Evolutionary conservation across 92 coral and sea anemone genomes (phyloP).

Genomic region (Metridium senile): DNA sequence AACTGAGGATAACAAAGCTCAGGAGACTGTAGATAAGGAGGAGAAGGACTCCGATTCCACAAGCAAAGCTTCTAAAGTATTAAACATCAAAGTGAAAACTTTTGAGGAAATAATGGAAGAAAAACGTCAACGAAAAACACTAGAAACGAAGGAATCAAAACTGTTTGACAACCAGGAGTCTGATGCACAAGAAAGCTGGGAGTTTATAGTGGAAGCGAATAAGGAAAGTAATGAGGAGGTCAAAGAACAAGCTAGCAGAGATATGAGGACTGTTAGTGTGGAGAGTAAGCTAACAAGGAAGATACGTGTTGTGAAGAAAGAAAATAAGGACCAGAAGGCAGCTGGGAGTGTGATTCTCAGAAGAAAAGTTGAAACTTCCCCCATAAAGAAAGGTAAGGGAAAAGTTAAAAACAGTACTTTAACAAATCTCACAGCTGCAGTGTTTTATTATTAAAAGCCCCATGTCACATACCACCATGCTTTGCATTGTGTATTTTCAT

Average conservation of each 20-base stretch:
- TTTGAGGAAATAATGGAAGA: conserved; percentile 79
- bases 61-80: neutral
- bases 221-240: neutral
- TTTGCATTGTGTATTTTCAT: too few species aligned
- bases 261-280: conserved; percentile 1
- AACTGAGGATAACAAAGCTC: too few species aligned
- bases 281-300: conserved; percentile 12
- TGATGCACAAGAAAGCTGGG: neutral
- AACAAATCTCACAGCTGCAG: too few species aligned
- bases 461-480: too few species aligned
- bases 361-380: conserved; percentile 9
- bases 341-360: neutral
- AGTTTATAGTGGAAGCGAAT: neutral
- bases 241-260: neutral
- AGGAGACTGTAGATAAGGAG: neutral
- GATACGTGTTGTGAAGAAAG: conserved; percentile 10
- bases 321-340: neutral
- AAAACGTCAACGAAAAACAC: conserved; percentile 53
- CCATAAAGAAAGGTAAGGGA: conserved; percentile 5
- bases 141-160: neutral
- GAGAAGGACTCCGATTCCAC: neutral
- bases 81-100: conserved; percentile 60
- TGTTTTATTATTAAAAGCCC: too few species aligned
- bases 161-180: neutral
- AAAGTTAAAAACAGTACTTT: neutral